Percentiles rank a stretch among this genome's conserved stretches.
Conservation (phyloP, 2,113 vertebrate species). For the Barnardius zonarius region DNA sequence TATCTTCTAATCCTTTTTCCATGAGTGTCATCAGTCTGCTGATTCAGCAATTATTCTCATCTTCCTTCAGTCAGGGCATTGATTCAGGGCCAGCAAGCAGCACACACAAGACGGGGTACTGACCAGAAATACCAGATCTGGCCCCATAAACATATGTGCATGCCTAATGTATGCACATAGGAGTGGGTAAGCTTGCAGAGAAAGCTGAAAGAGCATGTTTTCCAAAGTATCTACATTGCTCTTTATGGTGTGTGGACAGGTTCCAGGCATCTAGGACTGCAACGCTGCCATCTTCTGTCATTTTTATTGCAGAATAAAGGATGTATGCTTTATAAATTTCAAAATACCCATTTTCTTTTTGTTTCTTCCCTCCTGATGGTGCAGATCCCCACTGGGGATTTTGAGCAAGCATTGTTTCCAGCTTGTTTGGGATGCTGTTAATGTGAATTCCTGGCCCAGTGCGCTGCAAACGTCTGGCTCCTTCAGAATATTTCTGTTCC, state of each 20-base stretch:
- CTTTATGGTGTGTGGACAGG: neutral
- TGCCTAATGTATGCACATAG: neutral
- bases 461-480: neutral
- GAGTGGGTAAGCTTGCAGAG: neutral
- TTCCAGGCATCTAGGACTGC: neutral
- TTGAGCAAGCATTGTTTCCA: slow-evolving; percentile 3
- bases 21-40: neutral
- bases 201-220: neutral
- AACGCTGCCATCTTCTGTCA: neutral
- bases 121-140: neutral
- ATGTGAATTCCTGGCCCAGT: slow-evolving; percentile 3
- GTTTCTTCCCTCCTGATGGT: neutral
- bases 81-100: neutral
- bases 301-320: neutral
- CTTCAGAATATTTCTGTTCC: slow-evolving; percentile 18
- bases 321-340: neutral
- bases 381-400: neutral
- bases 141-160: neutral
- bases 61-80: neutral
- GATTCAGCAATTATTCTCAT: neutral
- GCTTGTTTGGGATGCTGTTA: slow-evolving; percentile 19
- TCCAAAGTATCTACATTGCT: neutral
- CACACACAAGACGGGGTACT: neutral
- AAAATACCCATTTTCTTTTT: neutral
- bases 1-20: neutral